These are phyloP conservation scores for Gorsachius magnificus DNA, from an alignment of 2,797 vertebrate genomes.

Conservation along the genomic window DNA sequence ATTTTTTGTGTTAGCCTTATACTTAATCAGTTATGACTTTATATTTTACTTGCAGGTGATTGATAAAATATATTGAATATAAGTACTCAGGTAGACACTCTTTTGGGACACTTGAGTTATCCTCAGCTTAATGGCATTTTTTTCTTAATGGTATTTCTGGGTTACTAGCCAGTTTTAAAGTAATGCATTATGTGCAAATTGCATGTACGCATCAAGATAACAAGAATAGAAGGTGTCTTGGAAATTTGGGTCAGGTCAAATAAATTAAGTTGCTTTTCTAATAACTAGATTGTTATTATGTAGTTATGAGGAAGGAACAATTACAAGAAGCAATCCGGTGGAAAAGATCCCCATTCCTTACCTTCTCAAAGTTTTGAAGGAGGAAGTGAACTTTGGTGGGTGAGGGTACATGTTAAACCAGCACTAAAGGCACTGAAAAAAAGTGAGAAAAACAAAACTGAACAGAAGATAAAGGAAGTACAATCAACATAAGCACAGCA, in stretches of 20 bases:
- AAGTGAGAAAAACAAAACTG: background rate
- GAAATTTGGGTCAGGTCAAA: background rate
- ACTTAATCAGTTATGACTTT: background rate
- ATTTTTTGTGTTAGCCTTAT: background rate
- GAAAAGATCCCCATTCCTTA: background rate
- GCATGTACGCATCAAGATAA: background rate
- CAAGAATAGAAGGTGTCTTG: background rate
- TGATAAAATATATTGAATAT: background rate
- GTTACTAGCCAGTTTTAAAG: background rate
- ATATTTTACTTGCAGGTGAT: background rate
- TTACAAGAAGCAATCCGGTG: background rate
- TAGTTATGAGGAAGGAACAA: background rate
- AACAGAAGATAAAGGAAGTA: conserved; percentile 38
- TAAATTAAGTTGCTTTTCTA: background rate
- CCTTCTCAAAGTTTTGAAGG: background rate
- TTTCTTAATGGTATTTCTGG: background rate
- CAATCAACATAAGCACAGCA: conserved; percentile 60
- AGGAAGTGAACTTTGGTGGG: background rate
- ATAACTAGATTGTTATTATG: background rate
- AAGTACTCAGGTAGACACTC: background rate
- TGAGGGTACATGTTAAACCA: background rate
- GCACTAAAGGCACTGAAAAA: background rate
- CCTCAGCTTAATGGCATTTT: background rate
- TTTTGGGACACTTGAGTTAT: background rate
- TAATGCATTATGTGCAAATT: background rate